Percentiles rank a stretch among this genome's conserved stretches.
Evolutionary conservation across 30 jellyfish, hydroid and myxozoan genomes (phyloP).

Genomic region (Mastigias papua): DNA sequence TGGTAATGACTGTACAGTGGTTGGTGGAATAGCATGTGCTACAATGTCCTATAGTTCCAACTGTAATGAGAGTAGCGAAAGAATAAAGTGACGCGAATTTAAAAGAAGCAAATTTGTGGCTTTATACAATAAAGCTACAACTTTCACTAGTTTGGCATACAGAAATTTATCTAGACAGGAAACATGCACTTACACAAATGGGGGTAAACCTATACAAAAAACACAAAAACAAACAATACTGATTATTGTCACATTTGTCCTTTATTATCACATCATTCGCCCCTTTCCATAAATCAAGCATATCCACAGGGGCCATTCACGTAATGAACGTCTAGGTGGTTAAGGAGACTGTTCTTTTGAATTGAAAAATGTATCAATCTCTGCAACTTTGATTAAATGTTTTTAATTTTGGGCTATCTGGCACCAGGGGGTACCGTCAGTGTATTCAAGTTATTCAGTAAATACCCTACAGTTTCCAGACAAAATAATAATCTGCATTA

Average conservation of each 20-base stretch:
- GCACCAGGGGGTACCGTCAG: constrained; percentile 1
- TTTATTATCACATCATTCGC: constrained; percentile 28
- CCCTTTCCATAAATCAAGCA: constrained; percentile 32
- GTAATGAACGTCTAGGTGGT: constrained; percentile 29
- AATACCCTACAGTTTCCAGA: too few relatives aligned
- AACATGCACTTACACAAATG: constrained; percentile 1
- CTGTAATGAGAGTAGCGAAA: constrained; percentile 1
- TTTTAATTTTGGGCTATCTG: constrained; percentile 34
- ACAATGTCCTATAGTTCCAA: too few relatives aligned
- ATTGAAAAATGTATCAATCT: constrained; percentile 15
- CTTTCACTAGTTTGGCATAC: constrained; percentile 26
- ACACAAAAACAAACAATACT: constrained; percentile 11
- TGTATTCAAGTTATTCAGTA: too few relatives aligned
- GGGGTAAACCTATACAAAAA: constrained; percentile 21
- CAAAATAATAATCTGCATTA: too few relatives aligned
- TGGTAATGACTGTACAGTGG: too few relatives aligned
- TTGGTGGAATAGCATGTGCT: too few relatives aligned
- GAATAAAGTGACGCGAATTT: neutral
- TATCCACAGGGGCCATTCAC: constrained; percentile 41
- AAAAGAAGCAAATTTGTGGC: constrained; percentile 38
- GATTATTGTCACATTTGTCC: constrained; percentile 9
- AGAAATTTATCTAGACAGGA: neutral
- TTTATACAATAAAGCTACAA: constrained; percentile 24
- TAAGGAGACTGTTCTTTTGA: constrained; percentile 37
- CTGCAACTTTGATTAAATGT: constrained; percentile 15